Percentiles rank a stretch among this genome's conserved stretches.
Conservation (phyloP, 2,888 invertebrate genomes). For the Cheilosia vulpina region DNA sequence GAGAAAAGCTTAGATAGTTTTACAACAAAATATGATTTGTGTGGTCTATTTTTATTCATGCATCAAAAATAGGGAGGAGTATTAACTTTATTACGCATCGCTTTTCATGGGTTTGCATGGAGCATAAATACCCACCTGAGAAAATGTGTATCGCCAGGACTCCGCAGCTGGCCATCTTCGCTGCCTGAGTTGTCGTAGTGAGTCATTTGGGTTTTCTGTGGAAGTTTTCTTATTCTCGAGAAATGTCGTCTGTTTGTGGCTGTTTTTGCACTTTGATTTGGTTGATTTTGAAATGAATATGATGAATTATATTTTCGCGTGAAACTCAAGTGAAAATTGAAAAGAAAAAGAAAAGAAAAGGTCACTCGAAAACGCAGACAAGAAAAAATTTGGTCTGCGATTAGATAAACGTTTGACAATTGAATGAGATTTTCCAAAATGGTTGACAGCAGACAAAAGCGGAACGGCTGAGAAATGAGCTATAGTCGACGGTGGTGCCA, state of each 20-base stretch:
- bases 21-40: constrained; percentile 30
- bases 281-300: constrained; percentile 15
- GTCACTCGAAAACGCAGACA: constrained; percentile 34
- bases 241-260: not conserved
- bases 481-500: constrained; percentile 15
- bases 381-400: constrained; percentile 48
- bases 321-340: constrained; percentile 46
- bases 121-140: constrained; percentile 83
- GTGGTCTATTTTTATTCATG: constrained; percentile 29
- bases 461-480: constrained; percentile 52
- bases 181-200: constrained; percentile 84
- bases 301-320: constrained; percentile 20
- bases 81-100: constrained; percentile 65
- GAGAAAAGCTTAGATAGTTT: constrained; percentile 18
- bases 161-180: constrained; percentile 93
- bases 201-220: constrained; percentile 60
- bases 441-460: constrained; percentile 66
- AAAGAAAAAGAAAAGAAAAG: constrained; percentile 53
- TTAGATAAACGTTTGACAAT: constrained; percentile 73
- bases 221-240: constrained; percentile 4
- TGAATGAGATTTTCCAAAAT: constrained; percentile 60
- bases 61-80: constrained; percentile 23
- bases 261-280: constrained; percentile 3
- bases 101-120: constrained; percentile 78
- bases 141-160: constrained; percentile 86